These are phyloP conservation scores for Eulimnadia texana DNA, from an alignment of 1,140 invertebrate genomes.

Conservation along the genomic window DNA sequence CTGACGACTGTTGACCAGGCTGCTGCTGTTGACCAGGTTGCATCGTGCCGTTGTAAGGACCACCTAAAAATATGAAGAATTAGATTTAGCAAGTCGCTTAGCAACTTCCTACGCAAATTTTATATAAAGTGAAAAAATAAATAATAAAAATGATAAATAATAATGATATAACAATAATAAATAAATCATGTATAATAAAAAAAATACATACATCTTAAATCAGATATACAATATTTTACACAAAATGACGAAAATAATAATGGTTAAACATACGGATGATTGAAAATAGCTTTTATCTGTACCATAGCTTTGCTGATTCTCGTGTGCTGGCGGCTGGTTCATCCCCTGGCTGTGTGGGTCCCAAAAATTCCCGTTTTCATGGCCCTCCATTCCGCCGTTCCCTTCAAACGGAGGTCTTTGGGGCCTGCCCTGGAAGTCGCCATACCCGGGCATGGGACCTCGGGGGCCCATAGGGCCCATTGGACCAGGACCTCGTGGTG, in stretches of 20 bases:
- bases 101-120: not conserved
- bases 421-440: not conserved
- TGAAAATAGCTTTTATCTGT: not conserved
- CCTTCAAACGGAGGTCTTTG: not conserved
- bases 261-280: not conserved
- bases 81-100: not conserved
- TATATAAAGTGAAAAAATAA: not conserved
- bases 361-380: slow-evolving; percentile 16
- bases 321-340: not conserved
- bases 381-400: not conserved
- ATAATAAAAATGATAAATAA: not conserved
- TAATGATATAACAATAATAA: not conserved
- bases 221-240: too few relatives aligned
- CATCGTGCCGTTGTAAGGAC: not conserved
- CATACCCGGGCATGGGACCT: slow-evolving; percentile 9
- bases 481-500: slow-evolving; percentile 3
- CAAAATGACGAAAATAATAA: too few relatives aligned
- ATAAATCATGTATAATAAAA: not conserved
- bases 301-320: not conserved
- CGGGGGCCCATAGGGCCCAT: slow-evolving; percentile 11
- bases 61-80: not conserved
- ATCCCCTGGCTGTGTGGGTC: not conserved
- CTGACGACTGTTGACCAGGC: not conserved
- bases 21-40: not conserved
- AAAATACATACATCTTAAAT: not conserved